Base-by-base conservation (phyloP, 1,140 invertebrate genomes). In the Aphaenogaster ashmeadi region DNA sequence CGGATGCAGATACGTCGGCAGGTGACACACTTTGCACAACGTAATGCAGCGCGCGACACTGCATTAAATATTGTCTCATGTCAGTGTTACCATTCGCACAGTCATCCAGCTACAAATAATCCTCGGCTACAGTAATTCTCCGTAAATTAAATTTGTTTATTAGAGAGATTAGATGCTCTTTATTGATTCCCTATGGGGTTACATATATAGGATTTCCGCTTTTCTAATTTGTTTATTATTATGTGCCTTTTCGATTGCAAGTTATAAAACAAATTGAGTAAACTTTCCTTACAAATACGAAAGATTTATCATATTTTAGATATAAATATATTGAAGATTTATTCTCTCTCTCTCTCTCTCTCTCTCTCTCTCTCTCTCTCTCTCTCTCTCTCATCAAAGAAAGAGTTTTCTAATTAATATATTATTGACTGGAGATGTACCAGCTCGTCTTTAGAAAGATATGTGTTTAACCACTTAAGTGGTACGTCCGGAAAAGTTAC, bases 21-120 rank as follows among this genome's bases (percentile, higher is more conserved):
- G 64, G 36, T 71, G 78, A 81, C 78, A 81, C 64, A 69, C 50
- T 81, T 69, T 54, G 15, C 50, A 15, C 38, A 21, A 27, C 36
- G n/a, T 58, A 56, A 58, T 41, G 74, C 21, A 5, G 21, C 18
- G 52, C 21, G 21, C 7, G 3, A 9, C 21, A 11, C n/a, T 33
- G 13, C 27, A 8, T 4, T 6, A 27, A 18, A 44, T n/a, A 44
- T 44, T 18, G n/a, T 41, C 60, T 60, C 27, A 27, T 6, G 7
- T 27, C 27, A 1, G 18, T 75, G 44, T 58, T 41, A 41, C 7
- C 3, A 21, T 27, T 15, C n/a, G 9, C 66, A 7, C 7, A 15
- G 9, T 27, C 21, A 6, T 21, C 18, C n/a, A 8, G 4, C 36
- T 67, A 38, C 8, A 21, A 67, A 66, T 66, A 66, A n/a, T 44